These are phyloP conservation scores for Netelia fuscicornis DNA, from an alignment of 2,888 invertebrate genomes.

Conservation along the genomic window DNA sequence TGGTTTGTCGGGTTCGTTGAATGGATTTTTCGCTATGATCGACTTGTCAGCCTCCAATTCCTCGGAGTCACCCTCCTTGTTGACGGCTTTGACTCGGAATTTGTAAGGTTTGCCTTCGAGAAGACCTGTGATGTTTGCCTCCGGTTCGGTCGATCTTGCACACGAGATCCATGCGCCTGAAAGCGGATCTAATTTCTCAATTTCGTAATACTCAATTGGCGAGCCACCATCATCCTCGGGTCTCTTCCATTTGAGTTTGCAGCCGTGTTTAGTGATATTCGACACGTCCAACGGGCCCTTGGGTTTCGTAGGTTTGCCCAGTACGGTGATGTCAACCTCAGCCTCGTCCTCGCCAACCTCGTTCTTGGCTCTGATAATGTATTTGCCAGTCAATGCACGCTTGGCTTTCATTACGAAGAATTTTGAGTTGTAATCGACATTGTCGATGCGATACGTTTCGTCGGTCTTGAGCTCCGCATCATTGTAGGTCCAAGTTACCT, in stretches of 20 bases:
- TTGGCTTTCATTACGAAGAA: slow-evolving; percentile 94
- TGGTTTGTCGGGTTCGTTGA: slow-evolving; percentile 97
- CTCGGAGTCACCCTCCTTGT: slow-evolving; percentile 99
- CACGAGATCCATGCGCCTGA: slow-evolving; percentile 97
- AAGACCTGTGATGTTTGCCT: slow-evolving; percentile 93
- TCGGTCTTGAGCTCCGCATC: slow-evolving; percentile 88
- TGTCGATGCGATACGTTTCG: slow-evolving; percentile 90
- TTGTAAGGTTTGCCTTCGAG: slow-evolving; percentile 99
- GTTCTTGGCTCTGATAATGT: slow-evolving; percentile 95
- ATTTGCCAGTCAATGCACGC: slow-evolving; percentile 93
- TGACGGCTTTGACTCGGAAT: slow-evolving; percentile 99
- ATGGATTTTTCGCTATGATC: slow-evolving; percentile 99
- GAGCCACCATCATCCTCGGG: slow-evolving; percentile 98
- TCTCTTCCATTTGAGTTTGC: slow-evolving; percentile 96
- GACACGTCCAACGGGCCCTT: slow-evolving; percentile 95
- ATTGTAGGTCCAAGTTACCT: slow-evolving; percentile 94
- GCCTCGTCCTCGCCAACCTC: slow-evolving; percentile 97
- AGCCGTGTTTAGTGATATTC: slow-evolving; percentile 96
- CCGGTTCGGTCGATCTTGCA: slow-evolving; percentile 94
- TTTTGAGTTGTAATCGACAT: slow-evolving; percentile 96
- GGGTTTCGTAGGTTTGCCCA: slow-evolving; percentile 92
- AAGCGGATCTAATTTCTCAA: slow-evolving; percentile 97
- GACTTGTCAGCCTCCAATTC: slow-evolving; percentile 97
- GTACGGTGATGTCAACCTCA: slow-evolving; percentile 94
- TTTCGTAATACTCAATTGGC: slow-evolving; percentile 97